Evolutionary conservation across 2,113 vertebrate genomes (phyloP), one percentile per base, ranked within the genome.

Genomic region (Larimichthys polyactis): DNA sequence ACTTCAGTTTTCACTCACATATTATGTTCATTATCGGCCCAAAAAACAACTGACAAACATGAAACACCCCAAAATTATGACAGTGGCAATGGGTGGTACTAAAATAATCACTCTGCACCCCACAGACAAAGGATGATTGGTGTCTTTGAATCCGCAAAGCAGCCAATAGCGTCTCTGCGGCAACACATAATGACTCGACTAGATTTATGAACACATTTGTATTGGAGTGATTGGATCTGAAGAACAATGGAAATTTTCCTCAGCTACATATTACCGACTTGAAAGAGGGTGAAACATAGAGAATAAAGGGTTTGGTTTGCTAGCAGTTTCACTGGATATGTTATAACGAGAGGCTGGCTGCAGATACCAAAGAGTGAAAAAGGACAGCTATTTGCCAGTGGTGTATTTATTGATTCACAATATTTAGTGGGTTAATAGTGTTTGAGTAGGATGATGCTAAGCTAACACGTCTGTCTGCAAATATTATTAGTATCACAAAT

Each of bases 41-140:
- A 24, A 46, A 77, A 62, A 85, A 78, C 12, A 57, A 43, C 63
- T 52, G 52, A 66, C 57, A 80, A 79, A 54, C 82, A 78, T 20
- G 55, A 67, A 78, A 65, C 22, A 22, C 7, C n/a, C 19, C 9
- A 63, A 67, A 74, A 83, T 75, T 32, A 82, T 70, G 73, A 72
- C 40, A 20, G 46, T 51, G 48, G 12, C 83, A 75, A 89, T 84
- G 59, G 36, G 76, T 75, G 43, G 59, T 16, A 51, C 9, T 71
- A 75, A 59, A 62, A 72, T 77, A 27, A 71, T 82, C 48, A 87
- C 82, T 78, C 58, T 58, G 59, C 0, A 5, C 22, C 81, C 49
- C 66, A 67, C 32, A 84, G 66, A 58, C 76, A 64, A 60, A n/a
- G 51, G 54, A 52, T 84, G 83, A 92, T 78, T 82, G 72, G 49